These are phyloP conservation scores for Acrocephalus arundinaceus DNA, from an alignment of 2,113 vertebrate genomes.

Conservation along the genomic window DNA sequence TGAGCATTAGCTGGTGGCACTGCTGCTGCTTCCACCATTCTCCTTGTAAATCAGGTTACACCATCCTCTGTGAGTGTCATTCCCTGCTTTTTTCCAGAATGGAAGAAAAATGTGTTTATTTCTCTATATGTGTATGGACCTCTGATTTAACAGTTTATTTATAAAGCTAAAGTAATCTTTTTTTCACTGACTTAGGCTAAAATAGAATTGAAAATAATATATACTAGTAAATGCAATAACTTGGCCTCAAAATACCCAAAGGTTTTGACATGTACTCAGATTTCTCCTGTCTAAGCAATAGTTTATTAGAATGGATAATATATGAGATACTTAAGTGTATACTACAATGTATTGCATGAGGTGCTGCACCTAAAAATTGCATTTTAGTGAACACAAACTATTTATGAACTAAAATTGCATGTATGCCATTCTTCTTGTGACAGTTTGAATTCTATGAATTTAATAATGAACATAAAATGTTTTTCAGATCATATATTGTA, in stretches of 20 bases:
- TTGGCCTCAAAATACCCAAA: neutral
- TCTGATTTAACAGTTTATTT: neutral
- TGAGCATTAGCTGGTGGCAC: neutral
- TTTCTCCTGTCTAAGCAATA: neutral
- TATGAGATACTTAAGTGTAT: neutral
- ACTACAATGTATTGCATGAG: neutral
- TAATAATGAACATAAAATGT: neutral
- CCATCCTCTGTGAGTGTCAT: neutral
- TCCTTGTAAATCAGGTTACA: neutral
- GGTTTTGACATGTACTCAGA: neutral
- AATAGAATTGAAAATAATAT: neutral
- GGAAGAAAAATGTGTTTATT: neutral
- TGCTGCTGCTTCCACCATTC: neutral
- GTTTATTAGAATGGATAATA: neutral
- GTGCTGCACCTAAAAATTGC: neutral
- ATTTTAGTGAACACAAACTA: neutral
- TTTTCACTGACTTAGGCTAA: neutral
- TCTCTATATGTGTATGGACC: neutral
- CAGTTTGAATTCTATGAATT: neutral
- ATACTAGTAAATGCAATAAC: neutral
- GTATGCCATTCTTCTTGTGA: neutral
- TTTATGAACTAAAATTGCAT: neutral
- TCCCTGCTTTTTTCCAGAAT: neutral
- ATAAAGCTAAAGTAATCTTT: neutral
- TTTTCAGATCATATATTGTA: neutral